Base-by-base conservation (phyloP, 30 jellyfish, hydroid and myxozoan genomes). In the Aurelia coerulea region DNA sequence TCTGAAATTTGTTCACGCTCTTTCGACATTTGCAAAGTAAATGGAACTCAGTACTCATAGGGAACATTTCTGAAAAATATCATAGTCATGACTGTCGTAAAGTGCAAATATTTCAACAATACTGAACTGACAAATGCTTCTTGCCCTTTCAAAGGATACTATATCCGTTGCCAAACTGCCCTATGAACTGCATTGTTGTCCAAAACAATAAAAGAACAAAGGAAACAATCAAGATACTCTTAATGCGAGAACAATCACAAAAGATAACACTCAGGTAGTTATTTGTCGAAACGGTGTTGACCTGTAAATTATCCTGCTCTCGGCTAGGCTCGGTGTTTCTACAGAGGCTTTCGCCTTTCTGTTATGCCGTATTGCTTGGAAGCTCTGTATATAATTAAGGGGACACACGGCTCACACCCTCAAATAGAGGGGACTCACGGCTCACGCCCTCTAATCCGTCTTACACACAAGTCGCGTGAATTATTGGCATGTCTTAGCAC, bases 231-330 rank as follows among this genome's bases (percentile, higher is more conserved):
- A 16, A 39, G 15, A 84, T 71, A 58, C 60, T 73, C 68, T 65
- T 73, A 72, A 84, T 78, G 87, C 51, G 93, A 73, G 93, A 84
- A 81, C 77, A 56, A 52, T 56, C 50, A 84, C 42, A 73, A 58
- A 73, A 63, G 60, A 71, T n/a, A 42, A 73, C 79, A 78, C 62
- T 82, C 69, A 34, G 83, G 35, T 17, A 68, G 85, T 64, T 82
- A 84, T 74, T 84, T 84, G 93, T 84, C 93, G 72, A 35, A 84
- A 84, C 46, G 85, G 88, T 84, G 93, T 84, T 75, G 93, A 74
- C 59, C 75, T 73, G 73, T 84, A 73, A 84, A 84, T 84, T 74
- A 75, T 74, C 70, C 79, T 68, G 66, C 37, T 81, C 91, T 42
- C 29, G 74, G 71, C 91, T 4, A 50, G 41, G 84, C 62, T 76